A percentile compares a stretch with the other conserved stretches of the same genome.
phyloP scores from a whole-genome alignment of 1,140 invertebrate genomes.

The Eurosta solidaginis region DNA sequence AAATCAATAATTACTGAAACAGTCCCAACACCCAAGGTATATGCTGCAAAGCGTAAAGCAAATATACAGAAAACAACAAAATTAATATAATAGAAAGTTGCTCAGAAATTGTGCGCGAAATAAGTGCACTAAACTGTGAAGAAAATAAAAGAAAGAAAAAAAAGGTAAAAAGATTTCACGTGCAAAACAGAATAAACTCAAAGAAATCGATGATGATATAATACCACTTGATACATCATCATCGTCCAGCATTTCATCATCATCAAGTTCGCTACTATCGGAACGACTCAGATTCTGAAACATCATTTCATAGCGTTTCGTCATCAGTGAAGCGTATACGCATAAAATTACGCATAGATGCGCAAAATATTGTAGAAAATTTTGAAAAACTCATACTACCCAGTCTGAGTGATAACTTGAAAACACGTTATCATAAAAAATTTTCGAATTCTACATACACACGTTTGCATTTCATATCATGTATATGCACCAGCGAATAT shows the following conservation, averaged over 20 bases:
- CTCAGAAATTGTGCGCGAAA: too few species aligned
- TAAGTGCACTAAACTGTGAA: too few species aligned
- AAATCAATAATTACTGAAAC: too few species aligned
- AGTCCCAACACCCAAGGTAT: neutral
- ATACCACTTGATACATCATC: constrained; percentile 11
- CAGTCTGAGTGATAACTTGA: constrained; percentile 39
- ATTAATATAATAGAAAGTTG: too few species aligned
- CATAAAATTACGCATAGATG: constrained; percentile 40
- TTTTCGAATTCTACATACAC: constrained; percentile 37
- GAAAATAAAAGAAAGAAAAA: constrained; percentile 17
- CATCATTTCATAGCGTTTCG: constrained; percentile 33
- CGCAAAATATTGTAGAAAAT: constrained; percentile 44
- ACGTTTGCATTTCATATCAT: constrained; percentile 49
- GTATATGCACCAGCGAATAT: constrained; percentile 49
- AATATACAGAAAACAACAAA: too few species aligned
- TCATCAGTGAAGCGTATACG: constrained; percentile 37
- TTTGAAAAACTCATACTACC: constrained; percentile 53
- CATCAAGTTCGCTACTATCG: constrained; percentile 22
- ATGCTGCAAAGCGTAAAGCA: neutral
- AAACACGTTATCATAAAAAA: constrained; percentile 40
- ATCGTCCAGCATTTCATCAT: constrained; percentile 16
- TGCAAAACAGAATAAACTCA: neutral
- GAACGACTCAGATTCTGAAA: constrained; percentile 1
- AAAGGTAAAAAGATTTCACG: neutral
- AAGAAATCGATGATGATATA: constrained; percentile 4